Evolutionary conservation across 2,888 invertebrate species (phyloP).

Genomic region (Troglohyphantes excavatus): DNA sequence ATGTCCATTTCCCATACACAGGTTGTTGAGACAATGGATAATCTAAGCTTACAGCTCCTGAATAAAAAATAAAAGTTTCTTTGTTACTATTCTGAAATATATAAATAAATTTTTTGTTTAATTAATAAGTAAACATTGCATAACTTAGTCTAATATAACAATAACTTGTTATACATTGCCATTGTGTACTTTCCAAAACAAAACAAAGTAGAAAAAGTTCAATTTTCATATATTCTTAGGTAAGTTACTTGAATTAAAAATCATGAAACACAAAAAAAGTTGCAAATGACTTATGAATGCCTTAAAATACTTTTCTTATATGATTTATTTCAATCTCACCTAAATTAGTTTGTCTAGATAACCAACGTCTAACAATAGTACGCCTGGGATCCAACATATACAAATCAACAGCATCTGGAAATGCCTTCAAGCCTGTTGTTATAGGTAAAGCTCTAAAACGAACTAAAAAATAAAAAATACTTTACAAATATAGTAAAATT

Average conservation of each 20-base stretch:
- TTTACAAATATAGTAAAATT: neutral
- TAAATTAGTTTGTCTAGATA: slow-evolving; percentile 89
- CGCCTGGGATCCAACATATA: slow-evolving; percentile 94
- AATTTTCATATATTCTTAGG: too few relatives aligned
- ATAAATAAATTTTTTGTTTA: too few relatives aligned
- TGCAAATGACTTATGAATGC: too few relatives aligned
- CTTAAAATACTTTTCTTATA: too few relatives aligned
- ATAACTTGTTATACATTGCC: too few relatives aligned
- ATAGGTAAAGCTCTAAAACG: slow-evolving; percentile 95
- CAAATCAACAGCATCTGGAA: slow-evolving; percentile 94
- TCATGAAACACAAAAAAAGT: neutral
- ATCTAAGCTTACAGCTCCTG: slow-evolving; percentile 95
- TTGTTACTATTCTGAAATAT: too few relatives aligned
- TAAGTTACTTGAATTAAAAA: neutral
- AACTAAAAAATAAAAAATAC: slow-evolving; percentile 84
- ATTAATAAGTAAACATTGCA: too few relatives aligned
- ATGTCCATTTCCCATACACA: slow-evolving; percentile 94
- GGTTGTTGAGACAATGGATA: slow-evolving; percentile 96
- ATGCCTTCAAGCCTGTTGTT: slow-evolving; percentile 94
- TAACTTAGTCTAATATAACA: too few relatives aligned
- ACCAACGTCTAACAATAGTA: slow-evolving; percentile 94
- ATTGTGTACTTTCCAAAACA: too few relatives aligned
- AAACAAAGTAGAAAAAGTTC: too few relatives aligned
- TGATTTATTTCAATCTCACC: too few relatives aligned
- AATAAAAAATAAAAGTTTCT: too few relatives aligned